Conservation (phyloP, 2,797 vertebrate species). For the Pseudocheirus occidentalis region DNA sequence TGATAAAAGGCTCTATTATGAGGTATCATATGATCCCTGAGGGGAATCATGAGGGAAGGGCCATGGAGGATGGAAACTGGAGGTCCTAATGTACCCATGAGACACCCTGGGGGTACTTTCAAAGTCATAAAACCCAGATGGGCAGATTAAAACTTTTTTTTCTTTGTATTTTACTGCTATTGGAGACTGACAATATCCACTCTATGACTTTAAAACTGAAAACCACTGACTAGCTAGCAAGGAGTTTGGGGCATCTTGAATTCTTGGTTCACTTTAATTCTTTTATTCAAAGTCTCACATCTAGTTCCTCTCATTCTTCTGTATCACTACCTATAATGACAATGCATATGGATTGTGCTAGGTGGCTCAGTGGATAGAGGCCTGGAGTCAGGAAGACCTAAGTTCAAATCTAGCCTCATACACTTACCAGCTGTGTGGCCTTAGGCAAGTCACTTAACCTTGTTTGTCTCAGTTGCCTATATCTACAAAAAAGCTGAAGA, state of each 20-base stretch:
- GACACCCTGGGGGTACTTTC: neutral
- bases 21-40: neutral
- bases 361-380: neutral
- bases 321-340: neutral
- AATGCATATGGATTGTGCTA: neutral
- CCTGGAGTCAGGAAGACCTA: neutral
- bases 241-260: neutral
- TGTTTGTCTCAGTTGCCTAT: neutral
- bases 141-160: neutral
- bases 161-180: neutral
- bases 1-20: neutral
- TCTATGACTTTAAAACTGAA: neutral
- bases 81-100: neutral
- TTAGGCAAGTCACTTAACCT: neutral
- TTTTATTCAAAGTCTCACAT: neutral
- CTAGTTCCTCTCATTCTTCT: neutral
- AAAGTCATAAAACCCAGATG: neutral
- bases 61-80: neutral
- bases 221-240: neutral
- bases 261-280: neutral
- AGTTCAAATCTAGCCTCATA: neutral
- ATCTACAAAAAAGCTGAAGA: neutral
- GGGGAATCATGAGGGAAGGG: neutral
- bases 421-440: neutral
- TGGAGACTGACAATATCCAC: neutral